phyloP scores from a whole-genome alignment of 2,888 invertebrate species.

The Calliopum simillimum region DNA sequence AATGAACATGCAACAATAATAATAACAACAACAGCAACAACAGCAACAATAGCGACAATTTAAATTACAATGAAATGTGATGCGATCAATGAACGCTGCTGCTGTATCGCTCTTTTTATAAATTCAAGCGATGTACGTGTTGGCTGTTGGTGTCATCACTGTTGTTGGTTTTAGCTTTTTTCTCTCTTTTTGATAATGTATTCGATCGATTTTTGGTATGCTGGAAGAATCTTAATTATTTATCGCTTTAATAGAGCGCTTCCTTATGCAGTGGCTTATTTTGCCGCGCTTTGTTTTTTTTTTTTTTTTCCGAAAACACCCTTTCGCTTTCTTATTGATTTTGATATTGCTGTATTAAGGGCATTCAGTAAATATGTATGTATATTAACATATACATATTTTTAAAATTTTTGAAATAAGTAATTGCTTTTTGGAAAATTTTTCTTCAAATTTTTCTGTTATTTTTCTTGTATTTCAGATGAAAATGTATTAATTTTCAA shows the following conservation, averaged over 20 bases:
- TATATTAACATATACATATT: no score
- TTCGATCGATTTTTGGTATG: background rate
- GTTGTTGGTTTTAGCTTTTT: background rate
- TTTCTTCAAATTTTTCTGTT: no score
- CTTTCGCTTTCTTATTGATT: background rate
- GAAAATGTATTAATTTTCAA: no score
- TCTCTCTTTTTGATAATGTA: background rate
- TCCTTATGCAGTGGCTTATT: background rate
- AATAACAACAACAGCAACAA: no score
- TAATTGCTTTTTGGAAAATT: no score
- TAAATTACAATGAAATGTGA: no score
- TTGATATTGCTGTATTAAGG: background rate
- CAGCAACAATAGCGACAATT: no score
- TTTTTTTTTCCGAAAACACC: background rate
- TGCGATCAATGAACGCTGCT: conserved; percentile 9
- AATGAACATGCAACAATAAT: no score
- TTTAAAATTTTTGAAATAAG: no score
- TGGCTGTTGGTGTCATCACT: background rate
- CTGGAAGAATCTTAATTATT: background rate
- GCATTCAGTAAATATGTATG: no score
- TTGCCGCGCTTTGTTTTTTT: background rate
- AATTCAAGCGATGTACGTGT: background rate
- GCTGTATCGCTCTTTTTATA: background rate
- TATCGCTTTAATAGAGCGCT: background rate
- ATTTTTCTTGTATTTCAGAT: no score